A percentile compares a stretch with the other conserved stretches of the same genome.
These are phyloP conservation scores for Albula goreensis DNA, from an alignment of 2,113 vertebrate genomes.

Conservation along the genomic window DNA sequence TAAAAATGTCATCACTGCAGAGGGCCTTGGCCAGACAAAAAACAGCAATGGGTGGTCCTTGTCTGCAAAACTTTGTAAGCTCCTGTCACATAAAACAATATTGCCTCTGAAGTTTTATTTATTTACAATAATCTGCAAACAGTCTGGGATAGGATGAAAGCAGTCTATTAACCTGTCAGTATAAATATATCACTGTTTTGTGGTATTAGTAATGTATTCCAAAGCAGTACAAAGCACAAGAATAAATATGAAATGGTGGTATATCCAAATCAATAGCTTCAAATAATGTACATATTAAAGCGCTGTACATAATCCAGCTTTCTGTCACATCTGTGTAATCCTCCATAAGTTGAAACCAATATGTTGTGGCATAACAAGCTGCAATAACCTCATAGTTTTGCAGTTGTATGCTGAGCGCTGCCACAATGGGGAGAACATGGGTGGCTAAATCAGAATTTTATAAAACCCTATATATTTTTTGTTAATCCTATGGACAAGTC, in stretches of 20 bases:
- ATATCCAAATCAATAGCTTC: too few species aligned
- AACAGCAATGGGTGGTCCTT: neutral
- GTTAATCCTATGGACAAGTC: conserved; percentile 8
- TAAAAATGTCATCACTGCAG: neutral
- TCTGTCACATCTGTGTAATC: too few species aligned
- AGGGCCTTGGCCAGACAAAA: neutral
- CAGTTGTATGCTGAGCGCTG: neutral
- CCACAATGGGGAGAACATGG: neutral
- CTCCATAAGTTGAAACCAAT: too few species aligned
- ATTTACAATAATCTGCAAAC: neutral
- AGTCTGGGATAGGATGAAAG: neutral
- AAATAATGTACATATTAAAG: too few species aligned
- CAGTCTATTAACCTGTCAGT: too few species aligned
- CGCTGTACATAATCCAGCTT: too few species aligned
- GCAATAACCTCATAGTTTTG: too few species aligned
- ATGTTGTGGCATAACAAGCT: too few species aligned
- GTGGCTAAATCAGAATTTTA: neutral
- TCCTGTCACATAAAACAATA: neutral
- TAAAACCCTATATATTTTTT: neutral
- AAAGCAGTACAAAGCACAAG: neutral
- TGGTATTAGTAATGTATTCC: neutral
- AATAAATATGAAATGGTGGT: too few species aligned
- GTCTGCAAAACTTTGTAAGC: neutral
- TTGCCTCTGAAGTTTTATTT: neutral
- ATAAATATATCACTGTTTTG: too few species aligned